phyloP scores from a whole-genome alignment of 2,888 invertebrate species.

The Ectropis crepuscularia region DNA sequence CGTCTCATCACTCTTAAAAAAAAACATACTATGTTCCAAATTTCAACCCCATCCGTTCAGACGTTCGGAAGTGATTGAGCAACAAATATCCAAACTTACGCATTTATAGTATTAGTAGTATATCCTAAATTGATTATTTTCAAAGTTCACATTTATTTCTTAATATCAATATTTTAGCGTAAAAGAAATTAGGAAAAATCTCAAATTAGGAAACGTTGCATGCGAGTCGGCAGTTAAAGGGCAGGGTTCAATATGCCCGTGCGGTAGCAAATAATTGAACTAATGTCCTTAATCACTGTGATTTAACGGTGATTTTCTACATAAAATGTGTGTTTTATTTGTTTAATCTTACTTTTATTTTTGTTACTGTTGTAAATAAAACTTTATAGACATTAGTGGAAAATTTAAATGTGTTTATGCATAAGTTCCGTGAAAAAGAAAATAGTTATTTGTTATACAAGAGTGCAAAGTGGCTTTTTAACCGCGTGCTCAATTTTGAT shows the following conservation, averaged over 20 bases:
- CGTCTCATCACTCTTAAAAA: too few species aligned
- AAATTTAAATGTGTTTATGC: too few species aligned
- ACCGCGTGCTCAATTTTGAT: too few species aligned
- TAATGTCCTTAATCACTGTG: slow-evolving; percentile 26
- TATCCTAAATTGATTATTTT: slow-evolving; percentile 36
- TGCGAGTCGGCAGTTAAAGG: slow-evolving; percentile 25
- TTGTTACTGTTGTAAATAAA: not conserved
- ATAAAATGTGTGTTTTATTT: slow-evolving; percentile 6
- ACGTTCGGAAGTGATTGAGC: too few species aligned
- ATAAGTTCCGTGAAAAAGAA: too few species aligned
- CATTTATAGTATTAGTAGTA: too few species aligned
- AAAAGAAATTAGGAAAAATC: slow-evolving; percentile 37
- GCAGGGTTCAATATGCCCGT: slow-evolving; percentile 15
- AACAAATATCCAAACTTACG: too few species aligned
- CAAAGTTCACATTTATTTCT: slow-evolving; percentile 42
- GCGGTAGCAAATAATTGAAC: slow-evolving; percentile 25
- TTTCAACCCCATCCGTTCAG: too few species aligned
- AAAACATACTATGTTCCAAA: too few species aligned
- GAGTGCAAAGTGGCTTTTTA: too few species aligned
- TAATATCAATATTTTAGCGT: slow-evolving; percentile 22
- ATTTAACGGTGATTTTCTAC: slow-evolving; percentile 22
- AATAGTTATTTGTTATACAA: too few species aligned
- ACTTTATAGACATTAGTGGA: too few species aligned
- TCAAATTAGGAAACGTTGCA: slow-evolving; percentile 20
- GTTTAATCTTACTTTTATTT: not conserved